Evolutionary conservation across 2,888 invertebrate genomes (phyloP), one percentile per base, ranked within the genome.

Genomic region (Drosophila demipolita): DNA sequence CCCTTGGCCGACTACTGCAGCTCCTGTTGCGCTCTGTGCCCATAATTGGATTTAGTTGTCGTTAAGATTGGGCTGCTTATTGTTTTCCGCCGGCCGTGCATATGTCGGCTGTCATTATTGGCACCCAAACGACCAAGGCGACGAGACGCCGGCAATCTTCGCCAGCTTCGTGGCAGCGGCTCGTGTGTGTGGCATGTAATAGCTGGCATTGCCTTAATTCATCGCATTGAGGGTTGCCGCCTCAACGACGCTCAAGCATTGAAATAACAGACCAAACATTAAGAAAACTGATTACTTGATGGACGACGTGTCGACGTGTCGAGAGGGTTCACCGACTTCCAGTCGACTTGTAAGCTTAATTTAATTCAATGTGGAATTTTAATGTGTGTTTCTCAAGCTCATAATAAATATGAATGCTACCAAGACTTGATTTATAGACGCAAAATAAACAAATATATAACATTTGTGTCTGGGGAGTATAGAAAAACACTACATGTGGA

Each of bases 1-100:
- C 78, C 49, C 45, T 59, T 59, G 38, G 42, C 42, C 36, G 9
- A 60, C 60, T 49, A 60, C 55, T 66, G 58, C 66, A 63, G 64
- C 72, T 86, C 75, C 76, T 78, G 83, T 82, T 80, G 84, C 87
- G 78, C 73, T 72, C 75, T 57, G 72, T 72, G 83, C 72, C 73
- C 78, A 77, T 86, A 87, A 87, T 87, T 87, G 87, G 86, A 87
- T 87, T 86, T 87, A 87, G 88, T 85, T 86, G 86, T 87, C 86
- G 80, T 82, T 81, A 79, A 86, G 77, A 69, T 86, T 73, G 77
- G 83, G 78, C 85, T 80, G 78, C 82, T 85, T 81, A 82, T 80
- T 83, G 83, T 84, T 75, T 63, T 66, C 33, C 33, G 32, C 78
- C 66, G 58, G n/a, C 61, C 73, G 66, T 82, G 74, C 85, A 87